Evolutionary conservation across 2,113 vertebrate species (phyloP).

Genomic region (Crotalus horridus): DNA sequence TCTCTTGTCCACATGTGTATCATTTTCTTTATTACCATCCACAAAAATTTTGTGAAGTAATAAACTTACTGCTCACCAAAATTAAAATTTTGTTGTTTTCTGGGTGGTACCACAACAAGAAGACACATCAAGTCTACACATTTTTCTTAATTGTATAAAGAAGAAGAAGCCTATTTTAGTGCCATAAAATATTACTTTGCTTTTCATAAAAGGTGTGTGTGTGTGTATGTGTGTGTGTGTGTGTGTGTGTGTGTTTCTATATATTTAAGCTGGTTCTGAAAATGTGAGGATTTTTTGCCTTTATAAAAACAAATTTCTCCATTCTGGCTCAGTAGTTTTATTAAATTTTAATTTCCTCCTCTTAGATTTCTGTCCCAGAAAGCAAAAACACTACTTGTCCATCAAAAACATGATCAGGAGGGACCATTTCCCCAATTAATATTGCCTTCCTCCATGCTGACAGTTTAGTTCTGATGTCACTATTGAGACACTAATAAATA

Average conservation of each 20-base stretch:
- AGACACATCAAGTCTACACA: neutral
- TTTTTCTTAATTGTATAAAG: neutral
- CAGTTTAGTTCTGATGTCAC: constrained; percentile 6
- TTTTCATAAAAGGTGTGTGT: neutral
- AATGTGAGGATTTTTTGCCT: neutral
- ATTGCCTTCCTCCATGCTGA: neutral
- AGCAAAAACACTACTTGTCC: neutral
- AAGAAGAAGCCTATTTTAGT: neutral
- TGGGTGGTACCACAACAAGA: neutral
- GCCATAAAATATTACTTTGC: neutral
- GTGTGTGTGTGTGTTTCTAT: no score
- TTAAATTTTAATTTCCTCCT: neutral
- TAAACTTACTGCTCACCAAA: neutral
- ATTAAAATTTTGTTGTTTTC: neutral
- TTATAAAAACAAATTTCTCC: neutral
- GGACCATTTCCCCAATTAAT: constrained; percentile 6
- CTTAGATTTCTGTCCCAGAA: neutral
- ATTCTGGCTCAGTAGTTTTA: neutral
- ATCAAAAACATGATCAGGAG: constrained; percentile 1
- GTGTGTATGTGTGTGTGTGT: no score
- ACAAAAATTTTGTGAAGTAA: neutral
- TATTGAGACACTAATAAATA: constrained; percentile 14
- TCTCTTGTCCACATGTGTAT: neutral
- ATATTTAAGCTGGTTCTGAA: neutral
- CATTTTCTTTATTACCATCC: neutral